These are phyloP conservation scores for Nylanderia fulva DNA, from an alignment of 1,140 invertebrate species.

Conservation along the genomic window DNA sequence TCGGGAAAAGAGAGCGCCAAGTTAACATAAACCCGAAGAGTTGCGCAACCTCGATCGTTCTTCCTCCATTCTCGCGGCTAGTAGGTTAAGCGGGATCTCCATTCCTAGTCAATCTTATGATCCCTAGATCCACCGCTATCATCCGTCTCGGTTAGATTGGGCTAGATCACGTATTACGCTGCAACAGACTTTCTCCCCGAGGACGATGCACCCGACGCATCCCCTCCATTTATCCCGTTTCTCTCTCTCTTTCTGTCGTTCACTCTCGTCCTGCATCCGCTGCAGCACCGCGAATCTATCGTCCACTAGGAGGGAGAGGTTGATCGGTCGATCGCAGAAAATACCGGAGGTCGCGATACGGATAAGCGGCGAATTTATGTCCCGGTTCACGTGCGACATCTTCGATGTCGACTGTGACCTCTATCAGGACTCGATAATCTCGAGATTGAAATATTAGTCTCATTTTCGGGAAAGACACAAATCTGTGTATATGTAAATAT, in stretches of 20 bases:
- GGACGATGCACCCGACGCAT: conserved; percentile 83
- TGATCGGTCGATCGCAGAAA: conserved; percentile 36
- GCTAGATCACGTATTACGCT: conserved; percentile 79
- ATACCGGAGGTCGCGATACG: conserved; percentile 39
- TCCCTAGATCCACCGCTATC: conserved; percentile 63
- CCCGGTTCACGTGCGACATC: background rate
- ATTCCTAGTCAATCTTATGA: conserved; percentile 78
- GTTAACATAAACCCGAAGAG: background rate
- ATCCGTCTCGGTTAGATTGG: conserved; percentile 72
- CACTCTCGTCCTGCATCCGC: conserved; percentile 35
- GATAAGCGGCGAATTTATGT: conserved; percentile 35
- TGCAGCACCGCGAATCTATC: conserved; percentile 31
- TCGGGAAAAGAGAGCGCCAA: conserved; percentile 39
- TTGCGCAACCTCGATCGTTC: conserved; percentile 72
- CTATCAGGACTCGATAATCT: background rate
- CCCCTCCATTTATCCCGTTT: conserved; percentile 48
- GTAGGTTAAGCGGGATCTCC: conserved; percentile 76
- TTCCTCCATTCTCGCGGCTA: conserved; percentile 66
- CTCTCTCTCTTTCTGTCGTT: conserved; percentile 18
- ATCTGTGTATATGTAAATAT: background rate
- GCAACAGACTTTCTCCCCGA: conserved; percentile 84
- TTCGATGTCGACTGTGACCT: background rate
- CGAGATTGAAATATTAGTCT: background rate
- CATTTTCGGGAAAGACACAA: background rate
- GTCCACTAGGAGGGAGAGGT: too few species aligned